phyloP scores from a whole-genome alignment of 2,113 vertebrate species.

The Antennarius striatus region DNA sequence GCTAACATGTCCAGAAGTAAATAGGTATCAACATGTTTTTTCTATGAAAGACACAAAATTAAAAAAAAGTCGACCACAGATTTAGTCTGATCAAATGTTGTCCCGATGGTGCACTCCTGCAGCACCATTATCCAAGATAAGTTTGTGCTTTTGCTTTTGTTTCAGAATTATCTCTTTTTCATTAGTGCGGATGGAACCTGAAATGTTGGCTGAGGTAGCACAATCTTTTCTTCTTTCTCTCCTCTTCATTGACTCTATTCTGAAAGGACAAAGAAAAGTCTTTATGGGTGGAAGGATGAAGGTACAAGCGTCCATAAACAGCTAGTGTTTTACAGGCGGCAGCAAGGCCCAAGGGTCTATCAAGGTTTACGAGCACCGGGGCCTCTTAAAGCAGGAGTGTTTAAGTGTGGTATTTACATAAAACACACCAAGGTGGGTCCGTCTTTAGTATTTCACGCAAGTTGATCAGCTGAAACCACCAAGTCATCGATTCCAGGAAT shows the following conservation, averaged over 20 bases:
- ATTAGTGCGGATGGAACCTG: background rate
- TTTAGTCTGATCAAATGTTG: too few relatives aligned
- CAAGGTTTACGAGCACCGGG: constrained; percentile 64
- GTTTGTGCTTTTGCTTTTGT: background rate
- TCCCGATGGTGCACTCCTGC: too few relatives aligned
- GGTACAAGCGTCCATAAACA: constrained; percentile 60
- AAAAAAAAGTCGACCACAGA: too few relatives aligned
- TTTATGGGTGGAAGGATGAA: constrained; percentile 50
- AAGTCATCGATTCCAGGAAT: background rate
- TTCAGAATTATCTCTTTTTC: background rate
- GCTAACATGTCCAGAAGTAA: background rate
- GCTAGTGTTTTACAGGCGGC: constrained; percentile 56
- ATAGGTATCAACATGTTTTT: background rate
- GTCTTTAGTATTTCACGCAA: constrained; percentile 15
- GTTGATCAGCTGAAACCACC: constrained; percentile 10
- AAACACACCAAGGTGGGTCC: constrained; percentile 40
- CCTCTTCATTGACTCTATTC: constrained; percentile 6
- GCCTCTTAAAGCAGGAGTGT: constrained; percentile 60
- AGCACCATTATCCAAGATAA: background rate
- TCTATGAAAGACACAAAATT: background rate
- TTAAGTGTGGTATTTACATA: constrained; percentile 74
- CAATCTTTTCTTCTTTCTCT: background rate
- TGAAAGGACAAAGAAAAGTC: constrained; percentile 54
- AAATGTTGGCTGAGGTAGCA: constrained; percentile 20
- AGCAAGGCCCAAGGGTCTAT: constrained; percentile 40